Evolutionary conservation across 1,140 invertebrate genomes (phyloP), one percentile per base, ranked within the genome.

Genomic region (Ridgeia piscesae): DNA sequence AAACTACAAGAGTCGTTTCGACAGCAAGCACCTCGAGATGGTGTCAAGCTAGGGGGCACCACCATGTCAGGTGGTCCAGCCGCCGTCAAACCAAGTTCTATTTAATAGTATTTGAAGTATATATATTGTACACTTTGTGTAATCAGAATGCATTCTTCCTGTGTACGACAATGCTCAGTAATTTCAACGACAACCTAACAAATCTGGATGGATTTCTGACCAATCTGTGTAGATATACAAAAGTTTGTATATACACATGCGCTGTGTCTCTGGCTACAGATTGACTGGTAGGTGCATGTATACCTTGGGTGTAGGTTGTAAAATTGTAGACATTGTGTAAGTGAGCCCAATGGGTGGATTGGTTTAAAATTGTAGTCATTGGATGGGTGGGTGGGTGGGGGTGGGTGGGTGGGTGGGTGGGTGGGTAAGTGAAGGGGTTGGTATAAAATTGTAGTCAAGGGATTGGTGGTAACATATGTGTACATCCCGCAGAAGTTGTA

Each of bases 1-100:
- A 96, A 98, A 98, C 92, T 98, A 99, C 96, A 97, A 97, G n/a
- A 92, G 91, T n/a, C 34, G 88, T 33, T 92, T 88, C 42, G 91
- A 92, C 42, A 48, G 34, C 34, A 91, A 91, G 34, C 91, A 91
- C 48, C 58, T 77, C 2, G 58, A 77, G 58, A 77, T 77, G 58
- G 58, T 77, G 17, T 77, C 58, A 2, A 77, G 58, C 27, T 77
- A 77, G 58, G 4, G 14, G 58, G 58, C 58, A 21, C 58, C 58
- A 77, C 2, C 27, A 31, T 77, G 58, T 21, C 27, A 17, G 58
- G 58, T 77, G 27, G 6, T 77, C 58, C 58, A 4, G 27, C 17
- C 6, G 14, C 58, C 8, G 58, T 21, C 58, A 31, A 77, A 77
- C 2, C 58, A 77, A 77, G 58, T 9, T 77, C 27, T 77, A 21